A percentile compares a stretch with the other conserved stretches of the same genome.
phyloP scores from a whole-genome alignment of 1,140 invertebrate genomes.

The Hypothenemus hampei region DNA sequence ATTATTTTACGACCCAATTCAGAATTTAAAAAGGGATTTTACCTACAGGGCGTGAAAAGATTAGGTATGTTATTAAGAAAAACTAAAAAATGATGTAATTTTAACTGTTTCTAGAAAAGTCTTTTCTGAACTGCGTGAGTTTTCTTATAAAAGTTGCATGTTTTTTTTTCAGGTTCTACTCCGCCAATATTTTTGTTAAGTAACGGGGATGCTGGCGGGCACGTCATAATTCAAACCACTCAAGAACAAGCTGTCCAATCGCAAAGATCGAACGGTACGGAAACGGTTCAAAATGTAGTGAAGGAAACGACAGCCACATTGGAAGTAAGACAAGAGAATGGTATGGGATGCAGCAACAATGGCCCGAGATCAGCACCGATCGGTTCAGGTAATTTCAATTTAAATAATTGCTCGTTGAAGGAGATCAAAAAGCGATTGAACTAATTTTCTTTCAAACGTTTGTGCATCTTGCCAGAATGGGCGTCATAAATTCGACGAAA shows the following conservation, averaged over 20 bases:
- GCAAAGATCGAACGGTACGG: conserved; percentile 23
- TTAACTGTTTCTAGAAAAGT: not conserved
- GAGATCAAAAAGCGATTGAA: not conserved
- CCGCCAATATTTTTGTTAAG: conserved; percentile 42
- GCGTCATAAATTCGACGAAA: conserved; percentile 17
- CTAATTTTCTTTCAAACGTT: no score
- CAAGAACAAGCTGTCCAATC: conserved; percentile 25
- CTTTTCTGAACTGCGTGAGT: not conserved
- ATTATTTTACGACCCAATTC: conserved; percentile 40
- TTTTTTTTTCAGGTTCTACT: conserved; percentile 28
- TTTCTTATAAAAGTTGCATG: not conserved
- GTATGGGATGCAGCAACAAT: conserved; percentile 29
- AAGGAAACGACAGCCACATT: conserved; percentile 36
- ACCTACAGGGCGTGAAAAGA: conserved; percentile 42
- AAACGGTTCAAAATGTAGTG: conserved; percentile 24
- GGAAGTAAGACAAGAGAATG: conserved; percentile 35
- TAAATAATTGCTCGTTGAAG: not conserved
- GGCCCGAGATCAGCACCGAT: conserved; percentile 36
- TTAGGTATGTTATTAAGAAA: conserved; percentile 20
- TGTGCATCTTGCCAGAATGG: conserved; percentile 22
- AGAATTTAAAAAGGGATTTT: conserved; percentile 39
- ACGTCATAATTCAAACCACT: conserved; percentile 43
- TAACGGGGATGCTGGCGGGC: conserved; percentile 39
- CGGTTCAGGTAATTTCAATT: conserved; percentile 38
- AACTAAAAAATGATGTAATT: not conserved